phyloP scores from a whole-genome alignment of 1,140 invertebrate species.

The Hermatobates lingyangjiaoensis region DNA sequence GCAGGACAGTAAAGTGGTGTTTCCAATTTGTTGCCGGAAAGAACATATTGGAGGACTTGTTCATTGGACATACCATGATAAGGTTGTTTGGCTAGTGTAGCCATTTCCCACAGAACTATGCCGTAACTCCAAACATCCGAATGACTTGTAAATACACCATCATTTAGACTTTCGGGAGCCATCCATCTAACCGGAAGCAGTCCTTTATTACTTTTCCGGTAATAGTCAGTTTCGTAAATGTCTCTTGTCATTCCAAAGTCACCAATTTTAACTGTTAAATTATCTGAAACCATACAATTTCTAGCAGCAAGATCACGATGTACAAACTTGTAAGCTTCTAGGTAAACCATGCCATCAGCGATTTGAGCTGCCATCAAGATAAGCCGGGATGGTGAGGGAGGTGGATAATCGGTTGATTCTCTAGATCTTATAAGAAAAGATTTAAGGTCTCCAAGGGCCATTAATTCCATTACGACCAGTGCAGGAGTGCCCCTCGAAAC shows the following conservation, averaged over 20 bases:
- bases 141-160: conserved; percentile 77
- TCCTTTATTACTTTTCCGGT: conserved; percentile 81
- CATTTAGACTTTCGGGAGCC: conserved; percentile 88
- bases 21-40: conserved; percentile 75
- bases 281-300: conserved; percentile 88
- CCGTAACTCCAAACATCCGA: conserved; percentile 96
- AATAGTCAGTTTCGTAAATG: conserved; percentile 93
- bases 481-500: conserved; percentile 80
- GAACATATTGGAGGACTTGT: conserved; percentile 65
- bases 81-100: conserved; percentile 90
- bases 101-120: conserved; percentile 95
- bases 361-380: conserved; percentile 87
- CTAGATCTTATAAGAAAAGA: conserved; percentile 49
- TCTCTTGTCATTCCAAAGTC: conserved; percentile 92
- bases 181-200: conserved; percentile 68
- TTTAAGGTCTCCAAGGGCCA: conserved; percentile 88
- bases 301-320: conserved; percentile 95
- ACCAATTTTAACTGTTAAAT: conserved; percentile 86
- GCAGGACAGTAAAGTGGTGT: conserved; percentile 82
- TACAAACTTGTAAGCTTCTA: conserved; percentile 84
- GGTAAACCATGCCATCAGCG: conserved; percentile 95
- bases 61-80: conserved; percentile 70
- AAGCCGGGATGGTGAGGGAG: conserved; percentile 25
- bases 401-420: conserved; percentile 36
- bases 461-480: conserved; percentile 91